Evolutionary conservation across 2,888 invertebrate species (phyloP).

Genomic region (Pseudococcus longispinus): DNA sequence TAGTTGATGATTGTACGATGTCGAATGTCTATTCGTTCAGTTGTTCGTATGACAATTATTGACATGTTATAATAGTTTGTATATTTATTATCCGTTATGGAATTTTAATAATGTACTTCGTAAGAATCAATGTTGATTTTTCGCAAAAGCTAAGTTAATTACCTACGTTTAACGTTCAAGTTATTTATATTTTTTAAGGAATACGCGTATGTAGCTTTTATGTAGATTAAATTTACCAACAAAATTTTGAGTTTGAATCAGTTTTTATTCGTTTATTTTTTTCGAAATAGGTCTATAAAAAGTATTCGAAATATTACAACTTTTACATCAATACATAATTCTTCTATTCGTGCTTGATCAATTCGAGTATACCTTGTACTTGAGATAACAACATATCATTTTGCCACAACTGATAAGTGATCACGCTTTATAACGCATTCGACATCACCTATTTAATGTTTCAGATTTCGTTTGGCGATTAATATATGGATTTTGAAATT

Average conservation of each 20-base stretch:
- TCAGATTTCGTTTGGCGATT: no score
- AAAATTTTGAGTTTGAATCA: neutral
- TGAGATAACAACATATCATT: no score
- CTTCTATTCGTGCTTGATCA: neutral
- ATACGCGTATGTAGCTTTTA: neutral
- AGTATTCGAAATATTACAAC: neutral
- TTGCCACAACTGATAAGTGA: no score
- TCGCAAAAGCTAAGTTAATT: neutral
- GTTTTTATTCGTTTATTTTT: neutral
- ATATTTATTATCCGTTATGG: neutral
- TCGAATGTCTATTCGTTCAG: neutral
- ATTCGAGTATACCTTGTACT: neutral
- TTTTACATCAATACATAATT: neutral
- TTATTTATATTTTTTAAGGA: neutral
- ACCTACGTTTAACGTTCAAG: neutral
- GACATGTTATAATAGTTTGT: neutral
- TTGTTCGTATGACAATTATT: neutral
- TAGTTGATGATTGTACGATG: neutral
- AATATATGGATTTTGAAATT: no score
- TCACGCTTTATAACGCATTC: no score
- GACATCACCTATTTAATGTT: no score
- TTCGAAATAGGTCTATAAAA: neutral
- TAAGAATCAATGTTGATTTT: neutral
- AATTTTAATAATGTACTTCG: neutral
- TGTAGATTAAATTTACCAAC: neutral